phyloP scores from a whole-genome alignment of 2,888 invertebrate species.

The Azorinus chamasolen region DNA sequence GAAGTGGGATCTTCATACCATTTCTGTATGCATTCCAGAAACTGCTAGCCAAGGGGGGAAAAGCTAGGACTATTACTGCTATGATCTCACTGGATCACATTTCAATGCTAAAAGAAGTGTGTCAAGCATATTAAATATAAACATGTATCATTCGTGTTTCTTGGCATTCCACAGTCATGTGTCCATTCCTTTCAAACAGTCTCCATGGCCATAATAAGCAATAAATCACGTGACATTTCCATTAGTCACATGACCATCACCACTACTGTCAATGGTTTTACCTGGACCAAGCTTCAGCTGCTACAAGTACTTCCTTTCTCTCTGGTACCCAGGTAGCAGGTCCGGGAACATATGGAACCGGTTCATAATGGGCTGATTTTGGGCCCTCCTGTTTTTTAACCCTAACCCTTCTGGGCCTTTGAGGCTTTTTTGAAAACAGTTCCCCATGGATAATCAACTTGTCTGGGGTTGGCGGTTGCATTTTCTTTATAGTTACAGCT shows the following conservation, averaged over 20 bases:
- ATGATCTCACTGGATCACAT: too few species aligned
- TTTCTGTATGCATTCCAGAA: too few species aligned
- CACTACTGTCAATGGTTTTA: slow-evolving; percentile 32
- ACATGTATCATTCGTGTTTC: too few species aligned
- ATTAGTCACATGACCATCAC: slow-evolving; percentile 54
- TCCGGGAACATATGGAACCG: slow-evolving; percentile 55
- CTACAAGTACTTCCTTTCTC: slow-evolving; percentile 58
- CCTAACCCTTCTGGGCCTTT: slow-evolving; percentile 50
- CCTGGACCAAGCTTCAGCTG: slow-evolving; percentile 61
- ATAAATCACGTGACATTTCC: slow-evolving; percentile 39
- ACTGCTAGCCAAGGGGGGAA: too few species aligned
- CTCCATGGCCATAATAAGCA: neutral
- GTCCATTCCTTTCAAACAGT: slow-evolving; percentile 9
- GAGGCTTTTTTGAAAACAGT: slow-evolving; percentile 35
- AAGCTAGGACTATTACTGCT: too few species aligned
- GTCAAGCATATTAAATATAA: too few species aligned
- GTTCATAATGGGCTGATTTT: slow-evolving; percentile 30
- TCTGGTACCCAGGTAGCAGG: slow-evolving; percentile 59
- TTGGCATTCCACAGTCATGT: too few species aligned
- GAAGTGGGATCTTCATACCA: too few species aligned
- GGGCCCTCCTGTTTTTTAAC: slow-evolving; percentile 51
- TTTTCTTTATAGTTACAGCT: slow-evolving; percentile 49
- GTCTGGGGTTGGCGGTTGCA: slow-evolving; percentile 55
- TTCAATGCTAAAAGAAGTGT: too few species aligned
- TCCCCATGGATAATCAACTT: slow-evolving; percentile 53